Evolutionary conservation across 2,888 invertebrate genomes (phyloP).

Genomic region (Melipona beecheii): DNA sequence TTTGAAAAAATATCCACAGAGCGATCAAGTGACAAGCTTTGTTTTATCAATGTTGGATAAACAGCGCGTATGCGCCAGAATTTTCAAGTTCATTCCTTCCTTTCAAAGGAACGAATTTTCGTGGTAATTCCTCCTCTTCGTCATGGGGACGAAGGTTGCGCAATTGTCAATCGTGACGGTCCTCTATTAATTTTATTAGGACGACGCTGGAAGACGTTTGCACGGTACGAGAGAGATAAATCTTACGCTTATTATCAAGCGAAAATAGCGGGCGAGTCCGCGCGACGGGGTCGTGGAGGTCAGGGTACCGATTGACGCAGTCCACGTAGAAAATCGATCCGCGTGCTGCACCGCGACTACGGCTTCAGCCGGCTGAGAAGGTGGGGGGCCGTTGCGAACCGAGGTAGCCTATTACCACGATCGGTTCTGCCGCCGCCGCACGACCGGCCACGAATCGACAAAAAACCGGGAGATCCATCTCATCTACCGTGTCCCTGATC

Average conservation of each 20-base stretch:
- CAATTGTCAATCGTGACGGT: conserved; percentile 12
- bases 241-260: conserved; percentile 41
- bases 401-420: conserved; percentile 59
- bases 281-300: conserved; percentile 66
- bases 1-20: too few species aligned
- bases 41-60: neutral
- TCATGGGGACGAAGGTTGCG: neutral
- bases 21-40: neutral
- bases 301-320: conserved; percentile 67
- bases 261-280: conserved; percentile 53
- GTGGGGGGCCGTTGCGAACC: conserved; percentile 27
- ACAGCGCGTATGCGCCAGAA: neutral
- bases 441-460: conserved; percentile 61
- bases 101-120: neutral
- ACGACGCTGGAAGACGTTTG: conserved; percentile 1
- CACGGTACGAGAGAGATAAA: conserved; percentile 15
- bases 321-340: conserved; percentile 71
- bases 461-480: conserved; percentile 65
- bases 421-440: conserved; percentile 55
- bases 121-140: neutral
- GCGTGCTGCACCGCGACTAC: conserved; percentile 68
- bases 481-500: conserved; percentile 39
- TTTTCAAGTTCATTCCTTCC: neutral
- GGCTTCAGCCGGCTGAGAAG: conserved; percentile 24
- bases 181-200: conserved; percentile 10